These are phyloP conservation scores for Drosophila borealis DNA, from an alignment of 2,888 invertebrate genomes.

Conservation along the genomic window DNA sequence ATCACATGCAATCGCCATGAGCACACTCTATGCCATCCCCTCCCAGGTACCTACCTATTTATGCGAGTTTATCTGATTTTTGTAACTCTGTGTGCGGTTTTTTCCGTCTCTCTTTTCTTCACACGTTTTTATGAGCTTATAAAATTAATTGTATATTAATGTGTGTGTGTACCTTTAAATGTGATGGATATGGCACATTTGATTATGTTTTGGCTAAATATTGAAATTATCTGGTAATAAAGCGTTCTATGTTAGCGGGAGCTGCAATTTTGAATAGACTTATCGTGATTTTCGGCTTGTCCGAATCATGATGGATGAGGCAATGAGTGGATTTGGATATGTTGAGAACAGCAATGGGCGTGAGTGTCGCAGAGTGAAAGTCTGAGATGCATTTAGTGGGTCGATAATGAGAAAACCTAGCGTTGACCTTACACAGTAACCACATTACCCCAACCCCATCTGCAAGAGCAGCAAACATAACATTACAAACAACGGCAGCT, in stretches of 20 bases:
- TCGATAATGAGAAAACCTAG: constrained; percentile 12
- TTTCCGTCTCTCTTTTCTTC: constrained; percentile 39
- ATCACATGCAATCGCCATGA: constrained; percentile 42
- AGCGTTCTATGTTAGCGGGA: constrained; percentile 52
- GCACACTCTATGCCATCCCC: constrained; percentile 33
- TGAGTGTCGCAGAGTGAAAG: constrained; percentile 1
- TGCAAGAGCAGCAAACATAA: not conserved
- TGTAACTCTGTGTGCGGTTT: constrained; percentile 39
- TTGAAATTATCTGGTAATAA: constrained; percentile 77
- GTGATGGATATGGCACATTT: constrained; percentile 74
- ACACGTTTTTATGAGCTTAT: constrained; percentile 79
- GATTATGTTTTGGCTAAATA: constrained; percentile 77
- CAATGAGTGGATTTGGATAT: constrained; percentile 28
- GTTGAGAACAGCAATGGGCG: no score
- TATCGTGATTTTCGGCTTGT: constrained; percentile 49
- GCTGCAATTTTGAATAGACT: constrained; percentile 50
- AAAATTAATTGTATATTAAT: constrained; percentile 71
- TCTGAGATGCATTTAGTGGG: constrained; percentile 1
- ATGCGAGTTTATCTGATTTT: constrained; percentile 66
- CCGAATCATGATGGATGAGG: constrained; percentile 33
- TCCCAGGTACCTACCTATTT: constrained; percentile 49
- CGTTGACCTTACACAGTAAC: constrained; percentile 66
- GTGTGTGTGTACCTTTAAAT: constrained; percentile 33
- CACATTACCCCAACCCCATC: constrained; percentile 48
- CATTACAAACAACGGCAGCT: constrained; percentile 9